Evolutionary conservation across 1,140 invertebrate genomes (phyloP).

Genomic region (Muscidifurax raptorellus): DNA sequence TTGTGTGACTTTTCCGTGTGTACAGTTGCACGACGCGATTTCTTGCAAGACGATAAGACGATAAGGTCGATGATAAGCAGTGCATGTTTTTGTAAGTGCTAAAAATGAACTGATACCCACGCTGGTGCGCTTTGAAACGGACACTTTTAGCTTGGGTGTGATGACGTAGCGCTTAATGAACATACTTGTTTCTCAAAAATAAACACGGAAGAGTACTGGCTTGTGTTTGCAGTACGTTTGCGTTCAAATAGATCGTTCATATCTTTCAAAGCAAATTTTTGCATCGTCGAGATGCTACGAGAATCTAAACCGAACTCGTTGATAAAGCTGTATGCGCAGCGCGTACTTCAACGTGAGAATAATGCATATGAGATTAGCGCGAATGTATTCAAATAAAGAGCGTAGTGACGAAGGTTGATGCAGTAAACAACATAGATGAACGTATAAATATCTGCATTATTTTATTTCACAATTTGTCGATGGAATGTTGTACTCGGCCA

Average conservation of each 20-base stretch:
- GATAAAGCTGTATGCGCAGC: neutral
- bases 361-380: neutral
- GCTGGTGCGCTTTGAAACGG: neutral
- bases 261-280: neutral
- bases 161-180: neutral
- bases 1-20: neutral
- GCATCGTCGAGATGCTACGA: neutral
- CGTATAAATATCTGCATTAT: neutral
- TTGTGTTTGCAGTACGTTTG: neutral
- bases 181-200: neutral
- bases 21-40: neutral
- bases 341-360: neutral
- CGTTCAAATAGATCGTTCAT: neutral
- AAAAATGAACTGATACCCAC: neutral
- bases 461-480: conserved; percentile 29
- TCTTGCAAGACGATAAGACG: neutral
- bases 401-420: neutral
- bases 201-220: neutral
- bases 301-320: neutral
- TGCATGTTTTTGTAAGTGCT: neutral
- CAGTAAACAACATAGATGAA: conserved; percentile 14
- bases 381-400: neutral
- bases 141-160: neutral
- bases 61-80: neutral
- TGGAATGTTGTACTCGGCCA: conserved; percentile 2